These are phyloP conservation scores for Scaptomyza graminum DNA, from an alignment of 1,140 invertebrate species.

Conservation along the genomic window DNA sequence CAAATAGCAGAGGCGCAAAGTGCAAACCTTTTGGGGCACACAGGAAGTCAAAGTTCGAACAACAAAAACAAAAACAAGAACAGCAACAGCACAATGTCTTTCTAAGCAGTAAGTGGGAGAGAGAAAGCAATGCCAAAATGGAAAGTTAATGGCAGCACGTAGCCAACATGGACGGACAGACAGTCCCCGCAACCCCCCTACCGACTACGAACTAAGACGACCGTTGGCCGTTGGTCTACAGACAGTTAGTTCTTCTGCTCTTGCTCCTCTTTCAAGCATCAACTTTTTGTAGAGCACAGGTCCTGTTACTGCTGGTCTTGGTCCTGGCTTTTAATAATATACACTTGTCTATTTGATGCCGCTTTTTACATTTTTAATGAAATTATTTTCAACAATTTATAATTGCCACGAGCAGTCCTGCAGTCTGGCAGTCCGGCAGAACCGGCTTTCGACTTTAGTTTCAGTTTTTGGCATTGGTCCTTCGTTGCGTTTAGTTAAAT, in stretches of 20 bases:
- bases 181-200: background rate
- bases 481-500: constrained; percentile 68
- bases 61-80: constrained; percentile 38
- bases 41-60: constrained; percentile 67
- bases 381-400: constrained; percentile 83
- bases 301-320: constrained; percentile 17
- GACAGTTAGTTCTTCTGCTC: constrained; percentile 25
- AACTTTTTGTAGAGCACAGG: constrained; percentile 1
- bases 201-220: constrained; percentile 15
- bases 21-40: constrained; percentile 64
- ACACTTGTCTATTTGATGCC: constrained; percentile 61
- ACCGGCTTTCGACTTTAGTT: background rate
- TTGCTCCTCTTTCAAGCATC: constrained; percentile 5
- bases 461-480: background rate
- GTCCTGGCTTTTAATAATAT: constrained; percentile 45
- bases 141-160: constrained; percentile 71
- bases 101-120: background rate
- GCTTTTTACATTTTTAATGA: constrained; percentile 82
- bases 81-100: constrained; percentile 41
- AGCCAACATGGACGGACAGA: constrained; percentile 22
- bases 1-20: constrained; percentile 63
- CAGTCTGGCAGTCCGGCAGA: constrained; percentile 16
- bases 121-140: constrained; percentile 14
- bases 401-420: constrained; percentile 72
- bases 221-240: constrained; percentile 10